Evolutionary conservation across 2,797 vertebrate genomes (phyloP), one percentile per base, ranked within the genome.

Genomic region (Scomberomorus guttatus): DNA sequence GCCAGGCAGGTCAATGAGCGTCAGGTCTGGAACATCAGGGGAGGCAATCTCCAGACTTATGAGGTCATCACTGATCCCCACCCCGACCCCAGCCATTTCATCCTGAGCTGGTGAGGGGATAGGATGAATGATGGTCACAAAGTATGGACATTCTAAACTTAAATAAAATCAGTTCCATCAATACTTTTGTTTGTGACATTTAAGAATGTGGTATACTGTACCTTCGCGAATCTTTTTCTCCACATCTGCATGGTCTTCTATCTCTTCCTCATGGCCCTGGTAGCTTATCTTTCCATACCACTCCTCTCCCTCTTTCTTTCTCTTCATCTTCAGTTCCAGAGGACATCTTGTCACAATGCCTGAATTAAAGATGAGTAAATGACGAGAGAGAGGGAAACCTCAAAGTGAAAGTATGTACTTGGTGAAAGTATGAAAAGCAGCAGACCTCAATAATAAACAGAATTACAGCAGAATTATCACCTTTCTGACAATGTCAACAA

Each of bases 1-100:
- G 37, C 97, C 96, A 0, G 97, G 97, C n/a, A 98, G 95, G 85
- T 99, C 97, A 18, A 97, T 97, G 44, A 98, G 93, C 0, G 97
- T 98, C 84, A 99, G 92, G 29, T 98, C 97, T 0, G 96, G 96
- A 52, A 97, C 96, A 0, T 95, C 75, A 0, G 96, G 89, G n/a
- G 97, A 97, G 18, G 42, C 72, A 20, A 99, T 85, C 85, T 97
- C 96, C 80, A 99, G 89, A 64, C 85, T 96, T 87, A 99, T 97
- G 34, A 97, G 93, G 5, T 97, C 90, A 0, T 80, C 66, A 0
- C 96, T 96, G 85, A 98, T 97, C 29, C 92, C 96, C 52, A 93
- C 79, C 3, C 90, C 94, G 0, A 52, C 20, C 6, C 95, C 95
- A 0, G 95, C 95, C 62, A 96, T 91, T 57, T 91, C 15, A 75